These are phyloP conservation scores for Istiophorus platypterus DNA, from an alignment of 2,113 vertebrate genomes.

Conservation along the genomic window DNA sequence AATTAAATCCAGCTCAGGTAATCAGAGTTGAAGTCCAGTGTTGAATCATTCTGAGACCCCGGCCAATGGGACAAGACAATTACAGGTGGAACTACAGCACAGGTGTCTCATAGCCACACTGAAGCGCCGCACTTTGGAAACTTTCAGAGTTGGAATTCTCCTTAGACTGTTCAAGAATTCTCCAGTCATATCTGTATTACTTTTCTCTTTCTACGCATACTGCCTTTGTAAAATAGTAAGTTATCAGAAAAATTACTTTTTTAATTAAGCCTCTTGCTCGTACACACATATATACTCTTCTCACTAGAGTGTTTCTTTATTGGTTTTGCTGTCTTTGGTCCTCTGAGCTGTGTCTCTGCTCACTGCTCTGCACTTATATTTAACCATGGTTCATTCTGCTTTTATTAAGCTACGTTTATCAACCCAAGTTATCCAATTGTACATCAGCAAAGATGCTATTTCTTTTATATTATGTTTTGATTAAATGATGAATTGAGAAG, in stretches of 20 bases:
- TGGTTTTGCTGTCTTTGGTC: constrained; percentile 6
- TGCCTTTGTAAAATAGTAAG: constrained; percentile 50
- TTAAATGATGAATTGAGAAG: background rate
- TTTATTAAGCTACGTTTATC: background rate
- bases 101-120: constrained; percentile 45
- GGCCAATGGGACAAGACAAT: constrained; percentile 70
- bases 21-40: constrained; percentile 74
- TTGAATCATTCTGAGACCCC: constrained; percentile 67
- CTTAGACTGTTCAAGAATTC: constrained; percentile 23
- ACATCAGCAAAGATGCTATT: background rate
- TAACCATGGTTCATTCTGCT: constrained; percentile 7
- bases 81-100: constrained; percentile 60
- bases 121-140: constrained; percentile 31
- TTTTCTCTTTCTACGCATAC: constrained; percentile 18
- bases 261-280: constrained; percentile 65
- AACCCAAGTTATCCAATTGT: background rate
- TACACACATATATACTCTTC: constrained; percentile 5
- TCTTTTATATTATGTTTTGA: constrained; percentile 2
- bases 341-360: constrained; percentile 6
- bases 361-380: constrained; percentile 26
- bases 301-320: background rate
- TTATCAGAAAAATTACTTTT: constrained; percentile 71
- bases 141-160: constrained; percentile 3
- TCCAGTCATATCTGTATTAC: background rate
- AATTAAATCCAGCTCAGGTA: constrained; percentile 69